phyloP scores from a whole-genome alignment of 2,113 vertebrate genomes.

The Bucco capensis region DNA sequence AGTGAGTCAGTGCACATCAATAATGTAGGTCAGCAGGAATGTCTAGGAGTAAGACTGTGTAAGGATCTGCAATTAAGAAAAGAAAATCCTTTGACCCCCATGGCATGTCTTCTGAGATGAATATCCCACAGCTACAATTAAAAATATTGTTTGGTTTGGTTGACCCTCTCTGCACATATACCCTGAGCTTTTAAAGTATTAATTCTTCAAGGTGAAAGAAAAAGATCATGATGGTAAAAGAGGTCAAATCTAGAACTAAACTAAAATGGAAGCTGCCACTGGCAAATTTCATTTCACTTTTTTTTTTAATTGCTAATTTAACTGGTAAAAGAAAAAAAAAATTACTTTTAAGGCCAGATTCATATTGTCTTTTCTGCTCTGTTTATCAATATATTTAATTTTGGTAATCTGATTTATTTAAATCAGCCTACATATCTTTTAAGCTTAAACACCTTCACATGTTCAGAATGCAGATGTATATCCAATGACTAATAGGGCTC shows the following conservation, averaged over 20 bases:
- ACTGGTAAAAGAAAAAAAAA: background rate
- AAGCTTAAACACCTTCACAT: background rate
- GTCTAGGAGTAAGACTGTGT: background rate
- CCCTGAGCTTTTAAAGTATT: background rate
- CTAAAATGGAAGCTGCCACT: background rate
- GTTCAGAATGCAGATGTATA: background rate
- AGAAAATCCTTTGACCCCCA: constrained; percentile 21
- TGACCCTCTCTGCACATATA: background rate
- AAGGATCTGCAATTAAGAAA: constrained; percentile 18
- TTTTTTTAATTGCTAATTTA: background rate
- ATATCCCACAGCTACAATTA: constrained; percentile 51
- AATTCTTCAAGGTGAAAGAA: constrained; percentile 6
- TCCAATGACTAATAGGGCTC: background rate
- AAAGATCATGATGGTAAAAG: background rate
- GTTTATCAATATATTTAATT: background rate
- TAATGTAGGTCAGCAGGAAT: background rate
- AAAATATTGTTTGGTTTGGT: background rate
- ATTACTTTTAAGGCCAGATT: background rate
- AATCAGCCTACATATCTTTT: background rate
- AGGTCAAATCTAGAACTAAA: background rate
- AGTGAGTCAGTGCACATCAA: background rate
- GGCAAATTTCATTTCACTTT: background rate
- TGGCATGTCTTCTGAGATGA: background rate
- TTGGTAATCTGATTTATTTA: background rate
- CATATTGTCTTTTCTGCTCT: background rate